phyloP scores from a whole-genome alignment of 2,113 vertebrate species.

The Aphyosemion australe region DNA sequence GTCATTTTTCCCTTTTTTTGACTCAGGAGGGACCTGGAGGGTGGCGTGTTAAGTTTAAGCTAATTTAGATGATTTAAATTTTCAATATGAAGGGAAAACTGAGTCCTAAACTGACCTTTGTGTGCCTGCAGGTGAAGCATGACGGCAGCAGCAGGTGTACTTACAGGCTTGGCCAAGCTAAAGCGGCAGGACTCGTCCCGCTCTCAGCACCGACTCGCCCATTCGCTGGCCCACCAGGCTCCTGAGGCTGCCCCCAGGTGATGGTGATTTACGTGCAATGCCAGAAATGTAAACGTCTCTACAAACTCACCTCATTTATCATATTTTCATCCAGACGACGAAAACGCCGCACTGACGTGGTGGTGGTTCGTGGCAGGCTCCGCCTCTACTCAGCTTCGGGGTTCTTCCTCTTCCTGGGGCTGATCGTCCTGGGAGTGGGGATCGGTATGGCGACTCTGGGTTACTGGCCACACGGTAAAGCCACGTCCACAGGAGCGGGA shows the following conservation, averaged over 20 bases:
- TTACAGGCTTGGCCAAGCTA: constrained; percentile 95
- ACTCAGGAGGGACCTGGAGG: too few relatives aligned
- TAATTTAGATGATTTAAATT: not conserved
- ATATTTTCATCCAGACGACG: constrained; percentile 68
- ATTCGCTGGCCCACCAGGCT: constrained; percentile 69
- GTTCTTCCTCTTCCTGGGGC: constrained; percentile 93
- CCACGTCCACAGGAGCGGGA: constrained; percentile 48
- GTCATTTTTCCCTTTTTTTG: too few relatives aligned
- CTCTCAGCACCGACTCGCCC: constrained; percentile 86
- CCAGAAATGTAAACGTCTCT: not conserved
- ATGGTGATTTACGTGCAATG: not conserved
- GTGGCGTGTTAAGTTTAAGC: not conserved
- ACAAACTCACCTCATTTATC: not conserved
- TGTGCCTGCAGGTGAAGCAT: constrained; percentile 76
- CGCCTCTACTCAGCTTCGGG: constrained; percentile 94
- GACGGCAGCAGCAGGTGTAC: constrained; percentile 96
- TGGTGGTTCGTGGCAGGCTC: constrained; percentile 93
- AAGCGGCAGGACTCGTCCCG: constrained; percentile 96
- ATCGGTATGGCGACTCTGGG: constrained; percentile 96
- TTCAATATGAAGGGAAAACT: not conserved
- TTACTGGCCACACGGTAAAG: constrained; percentile 93
- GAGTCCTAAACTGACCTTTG: too few relatives aligned
- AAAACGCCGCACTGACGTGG: constrained; percentile 89
- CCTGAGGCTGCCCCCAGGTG: constrained; percentile 65
- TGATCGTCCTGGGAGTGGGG: constrained; percentile 88